Evolutionary conservation across 2,113 vertebrate species (phyloP).

Genomic region (Ophthalmolycus amberensis): DNA sequence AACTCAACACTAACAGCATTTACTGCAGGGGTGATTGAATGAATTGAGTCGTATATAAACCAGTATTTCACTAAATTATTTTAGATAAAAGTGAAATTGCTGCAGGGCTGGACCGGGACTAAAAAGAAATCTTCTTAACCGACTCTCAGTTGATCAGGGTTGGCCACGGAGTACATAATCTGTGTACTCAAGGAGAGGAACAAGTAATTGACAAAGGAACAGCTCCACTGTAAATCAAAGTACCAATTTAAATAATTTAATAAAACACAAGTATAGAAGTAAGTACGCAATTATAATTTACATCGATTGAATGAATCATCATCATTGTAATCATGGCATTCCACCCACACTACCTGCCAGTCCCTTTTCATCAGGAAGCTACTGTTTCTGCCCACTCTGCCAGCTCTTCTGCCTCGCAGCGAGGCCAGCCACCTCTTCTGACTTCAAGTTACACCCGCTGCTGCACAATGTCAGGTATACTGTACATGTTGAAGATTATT

Average conservation of each 20-base stretch:
- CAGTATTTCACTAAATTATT: not conserved
- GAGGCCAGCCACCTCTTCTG: not conserved
- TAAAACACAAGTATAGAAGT: not conserved
- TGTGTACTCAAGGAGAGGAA: not conserved
- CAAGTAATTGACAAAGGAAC: not conserved
- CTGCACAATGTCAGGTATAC: not conserved
- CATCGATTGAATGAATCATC: not conserved
- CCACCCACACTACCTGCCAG: not conserved
- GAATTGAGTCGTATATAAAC: not conserved
- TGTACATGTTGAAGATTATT: not conserved
- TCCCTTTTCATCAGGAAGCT: not conserved
- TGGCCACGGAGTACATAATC: not conserved
- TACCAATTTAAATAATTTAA: not conserved
- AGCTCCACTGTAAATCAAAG: not conserved
- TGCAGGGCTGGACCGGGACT: not conserved
- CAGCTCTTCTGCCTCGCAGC: not conserved
- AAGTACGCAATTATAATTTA: not conserved
- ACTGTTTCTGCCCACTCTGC: not conserved
- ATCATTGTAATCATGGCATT: not conserved
- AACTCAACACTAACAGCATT: not conserved
- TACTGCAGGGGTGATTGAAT: not conserved
- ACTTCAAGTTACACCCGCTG: not conserved
- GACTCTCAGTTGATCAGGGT: not conserved
- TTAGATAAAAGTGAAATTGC: not conserved
- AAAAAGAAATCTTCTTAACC: not conserved